Evolutionary conservation across 1,140 invertebrate genomes (phyloP).

Genomic region (Condylostylus longicornis): DNA sequence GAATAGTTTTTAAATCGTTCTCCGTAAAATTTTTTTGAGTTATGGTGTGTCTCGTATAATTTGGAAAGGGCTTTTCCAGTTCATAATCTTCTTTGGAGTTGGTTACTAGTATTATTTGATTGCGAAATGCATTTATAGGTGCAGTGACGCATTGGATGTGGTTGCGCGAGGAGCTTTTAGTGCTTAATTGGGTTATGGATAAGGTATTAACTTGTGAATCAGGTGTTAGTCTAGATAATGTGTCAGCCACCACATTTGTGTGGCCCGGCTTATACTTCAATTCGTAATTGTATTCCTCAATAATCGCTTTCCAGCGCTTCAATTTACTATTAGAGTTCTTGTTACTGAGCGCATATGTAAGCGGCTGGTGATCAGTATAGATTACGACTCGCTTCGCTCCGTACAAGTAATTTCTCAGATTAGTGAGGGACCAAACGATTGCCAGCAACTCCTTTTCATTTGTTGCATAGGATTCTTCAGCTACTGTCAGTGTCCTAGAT

Average conservation of each 20-base stretch:
- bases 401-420: conserved; percentile 24
- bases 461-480: conserved; percentile 16
- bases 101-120: conserved; percentile 2
- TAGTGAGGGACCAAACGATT: conserved; percentile 32
- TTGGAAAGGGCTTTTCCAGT: conserved; percentile 2
- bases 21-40: not conserved
- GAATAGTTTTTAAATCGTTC: not conserved
- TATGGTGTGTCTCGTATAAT: not conserved
- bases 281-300: conserved; percentile 26
- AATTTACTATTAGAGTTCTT: conserved; percentile 27
- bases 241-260: conserved; percentile 4
- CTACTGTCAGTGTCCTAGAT: conserved; percentile 16
- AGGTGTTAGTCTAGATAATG: not conserved
- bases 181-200: not conserved
- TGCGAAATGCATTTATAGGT: conserved; percentile 4
- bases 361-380: conserved; percentile 24
- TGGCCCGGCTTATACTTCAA: conserved; percentile 16
- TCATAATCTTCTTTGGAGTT: not conserved
- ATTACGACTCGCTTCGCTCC: conserved; percentile 15
- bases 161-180: not conserved
- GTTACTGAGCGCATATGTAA: conserved; percentile 28
- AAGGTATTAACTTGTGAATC: too few relatives aligned
- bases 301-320: conserved; percentile 23
- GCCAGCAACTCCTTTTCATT: conserved; percentile 21
- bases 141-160: conserved; percentile 1